Conservation (phyloP, 2,113 vertebrate genomes). For the Nansenia antarctica region DNA sequence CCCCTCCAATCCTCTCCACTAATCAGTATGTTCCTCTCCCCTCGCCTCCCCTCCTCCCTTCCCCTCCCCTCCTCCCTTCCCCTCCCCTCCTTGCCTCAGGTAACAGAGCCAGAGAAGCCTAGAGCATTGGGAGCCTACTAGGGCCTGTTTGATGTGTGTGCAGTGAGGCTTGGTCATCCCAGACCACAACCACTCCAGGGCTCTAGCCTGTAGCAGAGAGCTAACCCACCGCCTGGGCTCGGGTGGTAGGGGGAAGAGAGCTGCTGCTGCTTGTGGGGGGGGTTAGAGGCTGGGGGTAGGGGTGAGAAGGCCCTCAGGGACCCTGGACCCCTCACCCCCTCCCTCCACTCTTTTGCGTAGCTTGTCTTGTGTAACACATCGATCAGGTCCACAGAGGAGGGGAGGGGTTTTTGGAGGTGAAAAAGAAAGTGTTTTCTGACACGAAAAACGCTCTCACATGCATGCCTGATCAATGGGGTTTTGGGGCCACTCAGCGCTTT, state of each 20-base stretch:
- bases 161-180: conserved; percentile 16
- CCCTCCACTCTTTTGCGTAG: not conserved
- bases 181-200: not conserved
- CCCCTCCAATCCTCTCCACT: too few species aligned
- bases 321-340: not conserved
- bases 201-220: not conserved
- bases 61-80: not conserved
- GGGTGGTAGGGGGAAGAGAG: too few species aligned
- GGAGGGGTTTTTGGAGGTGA: not conserved
- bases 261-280: too few species aligned
- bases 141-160: conserved; percentile 18
- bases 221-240: not conserved
- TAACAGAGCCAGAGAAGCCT: conserved; percentile 6
- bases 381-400: not conserved
- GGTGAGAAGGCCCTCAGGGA: too few species aligned
- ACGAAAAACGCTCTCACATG: not conserved
- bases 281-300: too few species aligned
- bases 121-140: not conserved
- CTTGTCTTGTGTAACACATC: not conserved
- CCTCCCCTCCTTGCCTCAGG: conserved; percentile 11
- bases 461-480: not conserved
- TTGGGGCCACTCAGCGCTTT: not conserved
- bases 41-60: not conserved
- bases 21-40: too few species aligned
- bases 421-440: not conserved